Conservation (phyloP, 2,888 invertebrate genomes). For the Mactromeris polynyma region DNA sequence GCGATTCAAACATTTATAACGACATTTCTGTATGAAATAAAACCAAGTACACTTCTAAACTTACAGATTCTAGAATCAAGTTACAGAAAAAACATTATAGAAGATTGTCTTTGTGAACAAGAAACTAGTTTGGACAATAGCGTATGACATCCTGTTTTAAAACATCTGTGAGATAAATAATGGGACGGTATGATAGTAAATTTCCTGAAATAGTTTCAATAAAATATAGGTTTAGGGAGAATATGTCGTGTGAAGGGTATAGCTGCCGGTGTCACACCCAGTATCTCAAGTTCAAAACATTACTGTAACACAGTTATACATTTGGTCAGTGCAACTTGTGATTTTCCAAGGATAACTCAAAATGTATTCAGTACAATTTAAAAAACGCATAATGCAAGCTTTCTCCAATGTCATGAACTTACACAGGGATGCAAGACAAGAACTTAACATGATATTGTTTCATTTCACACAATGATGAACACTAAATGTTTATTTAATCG, state of each 20-base stretch:
- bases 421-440: too few species aligned
- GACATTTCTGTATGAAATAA: slow-evolving; percentile 26
- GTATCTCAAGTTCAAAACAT: background rate
- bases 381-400: too few species aligned
- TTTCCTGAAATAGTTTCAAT: background rate
- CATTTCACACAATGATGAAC: too few species aligned
- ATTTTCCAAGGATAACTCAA: too few species aligned
- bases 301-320: background rate
- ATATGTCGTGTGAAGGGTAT: background rate
- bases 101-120: slow-evolving; percentile 40
- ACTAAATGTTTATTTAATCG: too few species aligned
- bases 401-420: too few species aligned
- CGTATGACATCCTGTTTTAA: slow-evolving; percentile 42
- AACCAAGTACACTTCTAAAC: slow-evolving; percentile 30
- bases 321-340: too few species aligned
- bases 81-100: slow-evolving; percentile 26
- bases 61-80: slow-evolving; percentile 32
- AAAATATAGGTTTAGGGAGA: background rate
- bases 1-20: slow-evolving; percentile 56
- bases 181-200: background rate
- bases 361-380: too few species aligned
- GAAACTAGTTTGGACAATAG: slow-evolving; percentile 37
- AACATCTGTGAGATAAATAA: slow-evolving; percentile 24
- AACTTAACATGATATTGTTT: too few species aligned
- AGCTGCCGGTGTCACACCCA: background rate